Evolutionary conservation across 2,888 invertebrate genomes (phyloP), one percentile per base, ranked within the genome.

Genomic region (Drosophila aldrichi): DNA sequence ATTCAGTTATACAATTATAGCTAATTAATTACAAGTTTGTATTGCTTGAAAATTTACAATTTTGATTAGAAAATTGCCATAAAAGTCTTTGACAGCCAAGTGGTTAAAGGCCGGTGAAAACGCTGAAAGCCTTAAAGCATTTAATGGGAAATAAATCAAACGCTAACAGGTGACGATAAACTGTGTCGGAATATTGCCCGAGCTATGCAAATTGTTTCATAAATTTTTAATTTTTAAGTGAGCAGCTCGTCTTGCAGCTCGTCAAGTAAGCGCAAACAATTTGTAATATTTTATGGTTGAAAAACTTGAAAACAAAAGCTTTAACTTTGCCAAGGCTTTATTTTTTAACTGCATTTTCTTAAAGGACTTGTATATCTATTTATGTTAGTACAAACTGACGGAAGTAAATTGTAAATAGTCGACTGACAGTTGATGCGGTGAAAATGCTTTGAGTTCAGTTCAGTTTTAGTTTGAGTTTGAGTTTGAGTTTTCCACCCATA

Each of bases 331-430:
- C 9, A 32, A 38, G 2, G 16, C 14, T 16, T 38, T 34, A 12
- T 34, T 12, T 34, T 34, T 3, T 34, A 34, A 12, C 12, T 34
- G 34, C 12, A 34, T 10, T 41, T 41, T 29, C 29, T 1, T 10
- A 10, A 32, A 32, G n/a, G n/a, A n/a, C n/a, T n/a, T n/a, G n/a
- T n/a, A 48, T 9, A 32, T 49, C 7, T 49, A 4, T 9, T 9
- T n/a, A 29, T 48, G 10, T 2, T 29, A 12, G 9, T 25, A 18
- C 29, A 18, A 48, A 41, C 36, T 51, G n/a, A n/a, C 59, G 49
- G 63, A 63, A 63, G 59, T 63, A 8, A 34, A 34, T 12, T 34
- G 58, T 18, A 63, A 48, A 40, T 22, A 57, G 46, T 48, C 16
- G 25, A 46, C 22, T 29, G 46, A 48, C 69, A 43, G 46, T 34